Conservation (phyloP, 2,888 invertebrate species). For the Podabrus alpinus region DNA sequence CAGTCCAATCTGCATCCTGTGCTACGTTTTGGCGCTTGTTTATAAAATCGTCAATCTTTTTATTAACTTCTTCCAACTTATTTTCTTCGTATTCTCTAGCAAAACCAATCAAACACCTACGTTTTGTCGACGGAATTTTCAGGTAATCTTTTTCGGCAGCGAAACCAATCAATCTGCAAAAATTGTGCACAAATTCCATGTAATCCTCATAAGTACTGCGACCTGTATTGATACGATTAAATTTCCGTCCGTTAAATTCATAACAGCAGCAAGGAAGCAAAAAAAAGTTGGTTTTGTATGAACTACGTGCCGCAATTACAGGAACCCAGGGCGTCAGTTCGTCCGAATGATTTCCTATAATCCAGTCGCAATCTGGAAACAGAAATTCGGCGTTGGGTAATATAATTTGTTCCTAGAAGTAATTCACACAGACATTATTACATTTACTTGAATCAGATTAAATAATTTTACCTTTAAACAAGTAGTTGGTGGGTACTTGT, state of each 20-base stretch:
- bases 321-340: constrained; percentile 99
- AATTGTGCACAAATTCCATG: constrained; percentile 64
- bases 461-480: constrained; percentile 62
- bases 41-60: constrained; percentile 51
- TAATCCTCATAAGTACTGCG: constrained; percentile 81
- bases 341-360: constrained; percentile 98
- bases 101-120: constrained; percentile 76
- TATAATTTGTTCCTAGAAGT: constrained; percentile 66
- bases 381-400: constrained; percentile 68
- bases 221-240: constrained; percentile 69
- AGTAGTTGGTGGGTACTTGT: constrained; percentile 68
- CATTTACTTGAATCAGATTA: background rate
- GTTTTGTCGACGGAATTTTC: constrained; percentile 95
- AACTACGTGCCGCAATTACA: constrained; percentile 82
- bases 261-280: constrained; percentile 93
- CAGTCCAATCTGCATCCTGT: constrained; percentile 51
- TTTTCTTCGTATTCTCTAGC: constrained; percentile 55
- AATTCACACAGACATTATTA: background rate
- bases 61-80: constrained; percentile 54
- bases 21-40: constrained; percentile 32
- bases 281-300: constrained; percentile 78
- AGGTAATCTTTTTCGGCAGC: constrained; percentile 75
- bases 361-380: constrained; percentile 82
- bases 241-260: constrained; percentile 87
- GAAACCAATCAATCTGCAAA: constrained; percentile 76